A percentile compares a stretch with the other conserved stretches of the same genome.
Evolutionary conservation across 2,113 vertebrate genomes (phyloP).

Genomic region (Pteronura brasiliensis): DNA sequence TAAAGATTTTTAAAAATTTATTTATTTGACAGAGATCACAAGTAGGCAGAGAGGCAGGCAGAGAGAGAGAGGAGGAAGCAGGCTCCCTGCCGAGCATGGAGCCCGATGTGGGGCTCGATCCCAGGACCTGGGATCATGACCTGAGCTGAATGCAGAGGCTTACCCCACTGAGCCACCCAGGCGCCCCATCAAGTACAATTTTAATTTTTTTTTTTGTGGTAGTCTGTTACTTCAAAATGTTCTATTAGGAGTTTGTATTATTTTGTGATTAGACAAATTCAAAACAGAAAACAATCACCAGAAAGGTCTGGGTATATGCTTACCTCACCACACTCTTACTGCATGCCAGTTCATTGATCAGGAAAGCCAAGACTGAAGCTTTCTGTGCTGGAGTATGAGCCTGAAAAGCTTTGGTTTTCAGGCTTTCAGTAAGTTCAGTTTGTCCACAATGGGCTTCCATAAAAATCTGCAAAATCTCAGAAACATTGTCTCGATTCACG

Average conservation of each 20-base stretch:
- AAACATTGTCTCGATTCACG: conserved; percentile 94
- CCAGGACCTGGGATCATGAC: too few species aligned
- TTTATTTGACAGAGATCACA: too few species aligned
- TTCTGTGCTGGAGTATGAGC: conserved; percentile 94
- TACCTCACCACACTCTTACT: conserved; percentile 96
- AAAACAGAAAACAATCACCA: not conserved
- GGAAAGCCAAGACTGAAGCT: conserved; percentile 91
- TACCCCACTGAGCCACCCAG: too few species aligned
- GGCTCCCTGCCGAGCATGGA: too few species aligned
- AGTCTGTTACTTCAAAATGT: not conserved
- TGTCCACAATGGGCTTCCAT: conserved; percentile 93
- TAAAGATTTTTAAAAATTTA: too few species aligned
- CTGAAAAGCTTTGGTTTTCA: conserved; percentile 95
- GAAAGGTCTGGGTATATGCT: conserved; percentile 37
- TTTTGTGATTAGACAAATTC: not conserved
- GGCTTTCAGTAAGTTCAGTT: conserved; percentile 89
- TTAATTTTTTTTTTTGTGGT: conserved; percentile 28
- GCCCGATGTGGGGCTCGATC: too few species aligned
- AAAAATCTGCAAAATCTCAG: conserved; percentile 95
- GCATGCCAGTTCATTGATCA: conserved; percentile 95
- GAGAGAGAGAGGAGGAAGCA: too few species aligned
- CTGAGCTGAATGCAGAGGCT: too few species aligned
- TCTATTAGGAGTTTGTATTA: not conserved
- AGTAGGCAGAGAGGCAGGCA: too few species aligned
- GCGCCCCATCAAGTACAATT: not conserved